Conservation (phyloP, 1,140 invertebrate species). For the Hetaerina americana region DNA sequence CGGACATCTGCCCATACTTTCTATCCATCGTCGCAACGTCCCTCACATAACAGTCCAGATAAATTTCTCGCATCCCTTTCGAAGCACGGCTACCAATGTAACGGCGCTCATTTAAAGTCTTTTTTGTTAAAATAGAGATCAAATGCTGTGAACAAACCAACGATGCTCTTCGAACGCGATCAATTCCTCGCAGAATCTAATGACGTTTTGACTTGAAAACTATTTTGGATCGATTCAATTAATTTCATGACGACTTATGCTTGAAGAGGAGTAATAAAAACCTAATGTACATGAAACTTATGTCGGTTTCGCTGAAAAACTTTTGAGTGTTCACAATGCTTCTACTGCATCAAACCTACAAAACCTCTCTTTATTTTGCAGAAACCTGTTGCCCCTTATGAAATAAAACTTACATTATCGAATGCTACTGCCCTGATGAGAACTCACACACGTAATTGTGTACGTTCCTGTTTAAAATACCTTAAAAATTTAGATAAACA, state of each 20-base stretch:
- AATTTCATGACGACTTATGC: not conserved
- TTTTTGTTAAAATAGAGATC: constrained; percentile 1
- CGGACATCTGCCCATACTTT: not conserved
- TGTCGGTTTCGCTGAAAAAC: too few species aligned
- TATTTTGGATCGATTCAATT: not conserved
- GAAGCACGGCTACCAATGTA: not conserved
- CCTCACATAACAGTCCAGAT: not conserved
- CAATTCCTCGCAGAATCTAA: not conserved
- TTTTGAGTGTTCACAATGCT: too few species aligned
- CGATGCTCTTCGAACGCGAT: not conserved
- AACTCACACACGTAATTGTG: too few species aligned
- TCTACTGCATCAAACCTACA: too few species aligned
- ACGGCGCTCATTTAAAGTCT: not conserved
- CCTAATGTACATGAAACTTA: too few species aligned
- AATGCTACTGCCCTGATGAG: too few species aligned
- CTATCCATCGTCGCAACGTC: too few species aligned
- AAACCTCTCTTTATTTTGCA: not conserved
- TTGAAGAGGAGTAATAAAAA: too few species aligned
- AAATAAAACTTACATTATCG: too few species aligned
- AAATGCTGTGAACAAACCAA: not conserved
- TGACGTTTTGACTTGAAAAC: not conserved
- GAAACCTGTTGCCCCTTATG: not conserved
- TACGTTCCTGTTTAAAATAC: too few species aligned
- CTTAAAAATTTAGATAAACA: too few species aligned
- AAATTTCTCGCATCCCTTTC: too few species aligned